Conservation (phyloP, 1,140 invertebrate species). For the Planococcus citri region DNA sequence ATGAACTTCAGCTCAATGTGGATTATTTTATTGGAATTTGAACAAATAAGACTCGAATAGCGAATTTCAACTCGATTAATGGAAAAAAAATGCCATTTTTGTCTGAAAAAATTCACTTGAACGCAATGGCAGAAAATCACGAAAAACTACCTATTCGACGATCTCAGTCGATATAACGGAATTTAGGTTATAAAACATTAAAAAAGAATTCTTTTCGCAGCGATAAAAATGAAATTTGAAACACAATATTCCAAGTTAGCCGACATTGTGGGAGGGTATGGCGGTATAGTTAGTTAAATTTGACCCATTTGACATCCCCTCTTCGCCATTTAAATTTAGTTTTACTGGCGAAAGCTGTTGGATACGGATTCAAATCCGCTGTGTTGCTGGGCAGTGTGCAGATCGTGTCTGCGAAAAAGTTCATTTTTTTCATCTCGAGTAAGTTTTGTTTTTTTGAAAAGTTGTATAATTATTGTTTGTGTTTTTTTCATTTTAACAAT, state of each 20-base stretch:
- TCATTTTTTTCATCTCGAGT: background rate
- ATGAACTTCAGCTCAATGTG: too few relatives aligned
- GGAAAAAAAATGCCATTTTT: too few relatives aligned
- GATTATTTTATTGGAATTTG: too few relatives aligned
- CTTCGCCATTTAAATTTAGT: conserved; percentile 1
- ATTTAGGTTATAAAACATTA: too few relatives aligned
- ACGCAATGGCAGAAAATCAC: too few relatives aligned
- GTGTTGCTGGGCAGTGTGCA: background rate
- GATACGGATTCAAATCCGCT: conserved; percentile 1
- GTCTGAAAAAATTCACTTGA: too few relatives aligned
- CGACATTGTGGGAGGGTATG: background rate
- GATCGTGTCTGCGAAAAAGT: background rate
- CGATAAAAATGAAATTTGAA: background rate
- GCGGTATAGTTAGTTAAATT: background rate
- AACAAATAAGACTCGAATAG: too few relatives aligned
- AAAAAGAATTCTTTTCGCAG: background rate
- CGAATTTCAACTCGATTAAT: too few relatives aligned
- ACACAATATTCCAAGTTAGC: background rate
- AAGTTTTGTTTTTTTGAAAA: background rate
- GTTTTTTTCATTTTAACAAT: too few relatives aligned
- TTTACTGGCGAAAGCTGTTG: background rate
- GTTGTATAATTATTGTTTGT: too few relatives aligned
- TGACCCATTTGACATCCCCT: conserved; percentile 16
- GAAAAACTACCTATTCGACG: too few relatives aligned
- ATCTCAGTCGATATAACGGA: too few relatives aligned